A percentile compares a stretch with the other conserved stretches of the same genome.
These are phyloP conservation scores for Aplysia californica DNA, from an alignment of 1,140 invertebrate genomes.

Conservation along the genomic window DNA sequence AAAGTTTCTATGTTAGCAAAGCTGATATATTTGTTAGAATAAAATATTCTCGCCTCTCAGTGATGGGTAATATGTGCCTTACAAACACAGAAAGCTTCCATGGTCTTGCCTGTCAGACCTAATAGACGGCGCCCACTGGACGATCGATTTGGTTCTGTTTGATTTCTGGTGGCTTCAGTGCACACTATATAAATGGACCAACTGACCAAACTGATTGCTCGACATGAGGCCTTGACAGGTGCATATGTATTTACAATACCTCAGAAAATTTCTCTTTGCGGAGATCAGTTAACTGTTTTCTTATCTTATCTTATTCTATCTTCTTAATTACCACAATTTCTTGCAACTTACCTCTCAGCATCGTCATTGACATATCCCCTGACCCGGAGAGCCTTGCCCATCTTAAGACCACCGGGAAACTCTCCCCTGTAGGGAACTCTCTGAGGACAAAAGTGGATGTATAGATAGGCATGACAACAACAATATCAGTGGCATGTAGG, in stretches of 20 bases:
- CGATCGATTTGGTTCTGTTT: background rate
- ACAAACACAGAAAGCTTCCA: too few relatives aligned
- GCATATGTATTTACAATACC: too few relatives aligned
- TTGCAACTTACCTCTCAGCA: constrained; percentile 36
- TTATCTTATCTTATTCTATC: background rate
- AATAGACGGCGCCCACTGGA: background rate
- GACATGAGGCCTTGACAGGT: background rate
- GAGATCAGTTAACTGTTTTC: background rate
- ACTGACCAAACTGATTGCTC: background rate
- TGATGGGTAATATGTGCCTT: too few relatives aligned
- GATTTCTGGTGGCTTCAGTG: too few relatives aligned
- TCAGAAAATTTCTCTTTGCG: too few relatives aligned
- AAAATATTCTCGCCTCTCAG: too few relatives aligned
- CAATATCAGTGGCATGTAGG: too few relatives aligned
- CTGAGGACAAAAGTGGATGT: too few relatives aligned
- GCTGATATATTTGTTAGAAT: too few relatives aligned
- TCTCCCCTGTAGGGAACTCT: constrained; percentile 40
- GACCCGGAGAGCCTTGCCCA: constrained; percentile 45
- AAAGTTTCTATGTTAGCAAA: too few relatives aligned
- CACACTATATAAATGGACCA: background rate
- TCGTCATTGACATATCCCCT: constrained; percentile 45
- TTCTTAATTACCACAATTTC: background rate
- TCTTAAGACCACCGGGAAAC: constrained; percentile 40
- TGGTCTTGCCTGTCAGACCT: too few relatives aligned
- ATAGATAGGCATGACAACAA: too few relatives aligned